These are phyloP conservation scores for Rhabdomys pumilio DNA, from an alignment of 2,797 vertebrate species.

Conservation along the genomic window DNA sequence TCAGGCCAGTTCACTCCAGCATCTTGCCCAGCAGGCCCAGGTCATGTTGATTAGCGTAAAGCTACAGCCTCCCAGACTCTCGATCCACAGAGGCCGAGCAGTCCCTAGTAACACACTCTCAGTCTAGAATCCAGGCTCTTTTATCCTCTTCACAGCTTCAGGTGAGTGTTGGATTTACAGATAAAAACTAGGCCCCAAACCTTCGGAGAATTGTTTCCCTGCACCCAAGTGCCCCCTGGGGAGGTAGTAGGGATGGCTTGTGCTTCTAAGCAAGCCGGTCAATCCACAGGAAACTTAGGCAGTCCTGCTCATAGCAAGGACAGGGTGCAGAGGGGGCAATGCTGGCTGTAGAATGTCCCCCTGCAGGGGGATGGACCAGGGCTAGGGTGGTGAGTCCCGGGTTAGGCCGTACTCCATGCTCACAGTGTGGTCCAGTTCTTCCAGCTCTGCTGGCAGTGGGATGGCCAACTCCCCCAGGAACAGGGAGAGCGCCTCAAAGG, in stretches of 20 bases:
- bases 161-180: slow-evolving; percentile 84
- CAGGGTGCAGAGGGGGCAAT: slow-evolving; percentile 79
- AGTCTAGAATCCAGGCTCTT: slow-evolving; percentile 73
- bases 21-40: slow-evolving; percentile 73
- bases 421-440: slow-evolving; percentile 95
- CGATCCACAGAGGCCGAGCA: background rate
- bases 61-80: slow-evolving; percentile 45
- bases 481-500: slow-evolving; percentile 95
- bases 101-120: slow-evolving; percentile 65
- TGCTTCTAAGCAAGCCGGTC: slow-evolving; percentile 79
- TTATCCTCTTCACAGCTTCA: slow-evolving; percentile 88
- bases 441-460: slow-evolving; percentile 96
- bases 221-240: slow-evolving; percentile 82
- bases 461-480: slow-evolving; percentile 96
- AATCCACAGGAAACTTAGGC: slow-evolving; percentile 84
- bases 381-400: slow-evolving; percentile 88
- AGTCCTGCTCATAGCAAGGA: slow-evolving; percentile 65
- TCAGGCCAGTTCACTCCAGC: slow-evolving; percentile 1
- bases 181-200: slow-evolving; percentile 80
- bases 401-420: slow-evolving; percentile 92
- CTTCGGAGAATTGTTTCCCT: slow-evolving; percentile 79
- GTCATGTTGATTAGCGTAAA: slow-evolving; percentile 63
- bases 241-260: slow-evolving; percentile 82
- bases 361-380: slow-evolving; percentile 79
- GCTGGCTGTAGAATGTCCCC: slow-evolving; percentile 71